These are phyloP conservation scores for Eurois occulta DNA, from an alignment of 2,888 invertebrate species.

Conservation along the genomic window DNA sequence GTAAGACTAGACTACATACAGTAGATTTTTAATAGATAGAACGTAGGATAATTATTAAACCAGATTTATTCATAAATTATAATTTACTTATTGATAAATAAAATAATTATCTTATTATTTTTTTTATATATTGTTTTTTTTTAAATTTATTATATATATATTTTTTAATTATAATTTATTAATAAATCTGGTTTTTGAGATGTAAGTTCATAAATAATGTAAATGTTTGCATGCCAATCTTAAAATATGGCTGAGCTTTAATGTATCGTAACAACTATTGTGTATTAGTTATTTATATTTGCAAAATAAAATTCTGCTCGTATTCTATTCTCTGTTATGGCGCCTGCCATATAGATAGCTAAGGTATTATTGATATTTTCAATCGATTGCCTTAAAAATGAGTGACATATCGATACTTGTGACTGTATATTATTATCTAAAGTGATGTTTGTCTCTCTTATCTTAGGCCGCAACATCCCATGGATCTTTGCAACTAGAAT, in stretches of 20 bases:
- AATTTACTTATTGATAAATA: too few species aligned
- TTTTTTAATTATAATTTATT: too few species aligned
- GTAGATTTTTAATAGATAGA: too few species aligned
- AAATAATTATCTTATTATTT: too few species aligned
- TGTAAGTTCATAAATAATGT: too few species aligned
- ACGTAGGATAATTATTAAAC: too few species aligned
- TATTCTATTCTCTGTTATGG: neutral
- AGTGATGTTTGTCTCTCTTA: slow-evolving; percentile 2
- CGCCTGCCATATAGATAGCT: neutral
- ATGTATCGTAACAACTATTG: too few species aligned
- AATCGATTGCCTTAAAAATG: slow-evolving; percentile 4
- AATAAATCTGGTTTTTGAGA: too few species aligned
- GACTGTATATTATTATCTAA: slow-evolving; percentile 17
- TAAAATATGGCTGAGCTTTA: neutral
- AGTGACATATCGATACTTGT: slow-evolving; percentile 46
- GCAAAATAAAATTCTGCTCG: neutral
- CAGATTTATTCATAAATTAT: too few species aligned
- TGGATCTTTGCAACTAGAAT: neutral
- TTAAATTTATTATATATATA: too few species aligned
- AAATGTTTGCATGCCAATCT: neutral
- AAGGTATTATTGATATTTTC: neutral
- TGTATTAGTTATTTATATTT: neutral
- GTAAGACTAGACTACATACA: too few species aligned
- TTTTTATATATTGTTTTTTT: too few species aligned
- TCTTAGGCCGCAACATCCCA: neutral